Evolutionary conservation across 2,113 vertebrate species (phyloP).

Genomic region (Nymphicus hollandicus): DNA sequence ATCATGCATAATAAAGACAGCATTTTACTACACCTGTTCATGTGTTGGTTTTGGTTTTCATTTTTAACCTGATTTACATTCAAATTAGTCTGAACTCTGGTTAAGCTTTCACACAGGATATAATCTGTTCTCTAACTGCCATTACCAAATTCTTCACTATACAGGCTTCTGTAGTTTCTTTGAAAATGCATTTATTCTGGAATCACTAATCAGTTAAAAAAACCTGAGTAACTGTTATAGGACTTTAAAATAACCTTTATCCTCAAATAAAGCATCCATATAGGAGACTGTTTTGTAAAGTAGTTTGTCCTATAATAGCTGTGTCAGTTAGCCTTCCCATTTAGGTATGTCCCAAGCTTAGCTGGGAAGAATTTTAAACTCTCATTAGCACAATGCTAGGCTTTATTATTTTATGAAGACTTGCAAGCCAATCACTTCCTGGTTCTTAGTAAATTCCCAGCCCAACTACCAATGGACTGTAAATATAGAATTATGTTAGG

Average conservation of each 20-base stretch:
- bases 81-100: background rate
- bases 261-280: background rate
- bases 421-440: background rate
- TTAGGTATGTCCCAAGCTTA: background rate
- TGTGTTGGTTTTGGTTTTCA: background rate
- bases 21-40: background rate
- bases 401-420: background rate
- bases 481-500: background rate
- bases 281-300: background rate
- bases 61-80: background rate
- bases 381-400: background rate
- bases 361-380: background rate
- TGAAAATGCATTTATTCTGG: background rate
- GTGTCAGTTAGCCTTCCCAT: background rate
- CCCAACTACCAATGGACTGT: background rate
- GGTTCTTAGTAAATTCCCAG: constrained; percentile 7
- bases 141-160: background rate
- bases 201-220: background rate
- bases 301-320: background rate
- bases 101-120: background rate
- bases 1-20: background rate
- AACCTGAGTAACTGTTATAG: background rate
- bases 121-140: background rate
- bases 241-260: background rate
- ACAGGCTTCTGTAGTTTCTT: background rate